These are phyloP conservation scores for Squalus acanthias DNA, from an alignment of 2,797 vertebrate genomes.

Conservation along the genomic window DNA sequence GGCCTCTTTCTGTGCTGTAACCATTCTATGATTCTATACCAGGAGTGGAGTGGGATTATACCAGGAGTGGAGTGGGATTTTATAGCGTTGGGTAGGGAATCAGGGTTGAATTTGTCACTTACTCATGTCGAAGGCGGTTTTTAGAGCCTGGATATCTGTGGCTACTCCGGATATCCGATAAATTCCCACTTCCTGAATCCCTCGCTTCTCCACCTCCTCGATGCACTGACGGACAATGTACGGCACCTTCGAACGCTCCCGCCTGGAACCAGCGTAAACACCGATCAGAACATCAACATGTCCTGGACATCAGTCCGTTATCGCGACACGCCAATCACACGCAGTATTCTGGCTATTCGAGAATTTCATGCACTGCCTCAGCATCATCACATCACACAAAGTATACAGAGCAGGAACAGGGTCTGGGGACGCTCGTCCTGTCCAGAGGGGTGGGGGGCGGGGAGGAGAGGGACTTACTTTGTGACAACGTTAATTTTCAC, in stretches of 20 bases:
- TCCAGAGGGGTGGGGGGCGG: not conserved
- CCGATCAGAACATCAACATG: not conserved
- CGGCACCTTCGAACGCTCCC: constrained; percentile 97
- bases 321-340: too few relatives aligned
- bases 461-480: constrained; percentile 62
- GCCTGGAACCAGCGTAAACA: constrained; percentile 55
- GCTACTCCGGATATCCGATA: constrained; percentile 97
- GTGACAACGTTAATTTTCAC: constrained; percentile 97
- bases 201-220: constrained; percentile 96
- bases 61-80: not conserved
- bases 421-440: not conserved
- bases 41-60: too few relatives aligned
- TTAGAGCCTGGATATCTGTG: constrained; percentile 93
- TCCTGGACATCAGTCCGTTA: not conserved
- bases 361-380: too few relatives aligned
- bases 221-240: constrained; percentile 97
- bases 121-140: constrained; percentile 89
- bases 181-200: constrained; percentile 95
- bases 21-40: too few relatives aligned
- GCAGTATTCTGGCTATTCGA: too few relatives aligned
- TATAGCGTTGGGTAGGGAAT: too few relatives aligned
- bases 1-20: too few relatives aligned
- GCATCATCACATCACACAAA: not conserved
- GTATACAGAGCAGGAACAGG: constrained; percentile 3
- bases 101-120: constrained; percentile 52